Percentiles rank a stretch among this genome's conserved stretches.
Evolutionary conservation across 2,113 vertebrate genomes (phyloP).

Genomic region (Tinamus guttatus): DNA sequence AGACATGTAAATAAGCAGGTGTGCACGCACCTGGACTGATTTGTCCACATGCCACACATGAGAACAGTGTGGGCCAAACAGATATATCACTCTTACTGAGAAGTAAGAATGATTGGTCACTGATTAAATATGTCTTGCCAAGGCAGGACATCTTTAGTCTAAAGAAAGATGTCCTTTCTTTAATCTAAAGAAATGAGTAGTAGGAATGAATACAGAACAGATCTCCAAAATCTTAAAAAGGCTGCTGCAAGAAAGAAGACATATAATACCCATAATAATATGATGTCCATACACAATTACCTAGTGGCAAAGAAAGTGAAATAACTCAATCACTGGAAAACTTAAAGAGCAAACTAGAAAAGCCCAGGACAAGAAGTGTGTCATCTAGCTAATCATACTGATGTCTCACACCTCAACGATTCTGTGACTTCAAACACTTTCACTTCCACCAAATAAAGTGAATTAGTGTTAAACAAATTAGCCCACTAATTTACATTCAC

Average conservation of each 20-base stretch:
- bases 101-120: background rate
- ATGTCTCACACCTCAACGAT: background rate
- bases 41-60: accelerated
- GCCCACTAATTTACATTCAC: too few species aligned
- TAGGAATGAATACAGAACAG: background rate
- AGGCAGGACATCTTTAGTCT: background rate
- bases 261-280: background rate
- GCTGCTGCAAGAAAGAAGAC: background rate
- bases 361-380: background rate
- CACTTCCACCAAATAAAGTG: too few species aligned
- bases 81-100: background rate
- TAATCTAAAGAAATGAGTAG: background rate
- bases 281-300: background rate
- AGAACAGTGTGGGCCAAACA: background rate
- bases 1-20: background rate
- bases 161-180: too few species aligned
- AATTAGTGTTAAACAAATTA: too few species aligned
- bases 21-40: background rate
- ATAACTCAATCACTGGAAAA: background rate
- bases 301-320: background rate
- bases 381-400: background rate
- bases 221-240: background rate
- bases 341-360: background rate
- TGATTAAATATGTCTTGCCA: background rate
- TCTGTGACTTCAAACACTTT: background rate